phyloP scores from a whole-genome alignment of 2,113 vertebrate genomes.

The Hippocampus abdominalis region DNA sequence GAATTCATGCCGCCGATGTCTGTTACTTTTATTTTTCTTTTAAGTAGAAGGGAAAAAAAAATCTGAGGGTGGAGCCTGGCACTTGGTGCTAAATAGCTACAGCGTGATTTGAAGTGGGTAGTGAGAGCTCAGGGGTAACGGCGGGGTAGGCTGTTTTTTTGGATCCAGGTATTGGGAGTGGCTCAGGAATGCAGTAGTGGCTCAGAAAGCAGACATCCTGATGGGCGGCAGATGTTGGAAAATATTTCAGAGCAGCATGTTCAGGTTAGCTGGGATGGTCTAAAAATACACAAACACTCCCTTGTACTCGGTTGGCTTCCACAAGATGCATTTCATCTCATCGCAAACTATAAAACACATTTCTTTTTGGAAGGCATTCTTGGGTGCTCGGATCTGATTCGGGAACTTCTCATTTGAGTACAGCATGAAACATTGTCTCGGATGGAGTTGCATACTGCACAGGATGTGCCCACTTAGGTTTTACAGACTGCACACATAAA shows the following conservation, averaged over 20 bases:
- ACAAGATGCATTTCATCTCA: slow-evolving; percentile 40
- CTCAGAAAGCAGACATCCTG: slow-evolving; percentile 67
- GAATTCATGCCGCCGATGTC: slow-evolving; percentile 1
- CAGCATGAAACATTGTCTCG: slow-evolving; percentile 28
- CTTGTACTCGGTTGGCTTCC: slow-evolving; percentile 22
- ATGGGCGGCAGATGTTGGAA: slow-evolving; percentile 75
- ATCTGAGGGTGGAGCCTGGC: slow-evolving; percentile 29
- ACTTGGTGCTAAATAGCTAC: slow-evolving; percentile 41
- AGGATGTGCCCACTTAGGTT: slow-evolving; percentile 61
- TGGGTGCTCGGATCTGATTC: slow-evolving; percentile 9
- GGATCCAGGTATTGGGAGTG: slow-evolving; percentile 68
- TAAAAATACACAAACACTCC: slow-evolving; percentile 49
- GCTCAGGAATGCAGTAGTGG: slow-evolving; percentile 73
- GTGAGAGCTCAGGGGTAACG: slow-evolving; percentile 49
- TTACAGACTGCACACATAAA: slow-evolving; percentile 62
- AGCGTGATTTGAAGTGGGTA: slow-evolving; percentile 27
- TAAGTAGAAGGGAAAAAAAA: slow-evolving; percentile 5
- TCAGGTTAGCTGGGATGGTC: slow-evolving; percentile 54
- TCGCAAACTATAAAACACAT: slow-evolving; percentile 27
- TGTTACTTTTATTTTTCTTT: slow-evolving; percentile 6
- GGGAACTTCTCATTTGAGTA: not conserved
- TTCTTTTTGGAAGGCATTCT: slow-evolving; percentile 5
- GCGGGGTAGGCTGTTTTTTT: slow-evolving; percentile 51
- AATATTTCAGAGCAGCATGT: slow-evolving; percentile 67
- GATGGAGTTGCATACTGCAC: slow-evolving; percentile 53